Evolutionary conservation across 2,797 vertebrate genomes (phyloP).

Genomic region (Sebastes minor): DNA sequence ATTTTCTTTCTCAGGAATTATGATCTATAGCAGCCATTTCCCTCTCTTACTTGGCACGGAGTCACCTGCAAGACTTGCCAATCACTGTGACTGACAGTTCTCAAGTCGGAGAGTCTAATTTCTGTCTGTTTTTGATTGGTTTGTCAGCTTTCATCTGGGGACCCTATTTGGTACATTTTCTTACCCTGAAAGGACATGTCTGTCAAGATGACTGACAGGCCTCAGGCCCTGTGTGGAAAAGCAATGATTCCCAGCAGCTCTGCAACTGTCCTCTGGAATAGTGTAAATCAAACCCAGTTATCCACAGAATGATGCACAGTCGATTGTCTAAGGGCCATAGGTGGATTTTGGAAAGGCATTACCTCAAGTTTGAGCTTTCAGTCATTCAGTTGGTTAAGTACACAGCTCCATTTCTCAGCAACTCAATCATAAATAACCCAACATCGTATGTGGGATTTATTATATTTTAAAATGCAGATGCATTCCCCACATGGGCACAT

Average conservation of each 20-base stretch:
- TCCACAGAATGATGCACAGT: constrained; percentile 41
- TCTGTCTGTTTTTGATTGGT: constrained; percentile 75
- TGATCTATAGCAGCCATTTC: constrained; percentile 43
- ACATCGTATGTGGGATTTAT: not conserved
- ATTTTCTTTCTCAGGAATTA: constrained; percentile 33
- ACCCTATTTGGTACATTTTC: constrained; percentile 69
- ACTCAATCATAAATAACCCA: not conserved
- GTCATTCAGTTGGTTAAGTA: not conserved
- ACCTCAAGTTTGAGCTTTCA: constrained; percentile 4
- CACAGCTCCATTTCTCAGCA: not conserved
- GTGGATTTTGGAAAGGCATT: constrained; percentile 15
- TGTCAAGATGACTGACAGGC: constrained; percentile 80
- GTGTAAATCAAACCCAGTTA: constrained; percentile 49
- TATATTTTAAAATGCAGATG: constrained; percentile 1
- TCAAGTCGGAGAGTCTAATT: constrained; percentile 74
- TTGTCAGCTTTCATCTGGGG: constrained; percentile 77
- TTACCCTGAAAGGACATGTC: constrained; percentile 74
- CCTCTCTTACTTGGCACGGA: constrained; percentile 40
- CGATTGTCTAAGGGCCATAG: constrained; percentile 19
- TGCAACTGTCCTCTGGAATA: constrained; percentile 53
- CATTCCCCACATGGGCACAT: not conserved
- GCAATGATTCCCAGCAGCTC: constrained; percentile 50
- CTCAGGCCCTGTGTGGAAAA: constrained; percentile 63
- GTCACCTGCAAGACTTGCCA: constrained; percentile 68
- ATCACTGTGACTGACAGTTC: constrained; percentile 75